A percentile compares a stretch with the other conserved stretches of the same genome.
Evolutionary conservation across 2,797 vertebrate genomes (phyloP).

Genomic region (Mormyrus hasselquistii): DNA sequence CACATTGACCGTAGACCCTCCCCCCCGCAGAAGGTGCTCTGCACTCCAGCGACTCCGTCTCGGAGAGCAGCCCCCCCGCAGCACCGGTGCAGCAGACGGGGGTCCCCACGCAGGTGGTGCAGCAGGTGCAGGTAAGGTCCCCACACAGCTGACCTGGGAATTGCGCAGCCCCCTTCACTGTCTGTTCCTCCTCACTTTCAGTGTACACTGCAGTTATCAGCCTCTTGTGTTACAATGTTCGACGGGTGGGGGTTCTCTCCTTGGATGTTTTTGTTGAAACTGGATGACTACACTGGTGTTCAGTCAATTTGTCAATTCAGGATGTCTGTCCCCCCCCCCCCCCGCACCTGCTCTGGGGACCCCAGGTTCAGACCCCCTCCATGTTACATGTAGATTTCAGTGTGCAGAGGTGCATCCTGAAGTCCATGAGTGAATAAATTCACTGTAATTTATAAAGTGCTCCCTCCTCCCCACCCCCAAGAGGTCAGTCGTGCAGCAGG

Average conservation of each 20-base stretch:
- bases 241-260: neutral
- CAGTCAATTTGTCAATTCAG: neutral
- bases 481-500: conserved; percentile 86
- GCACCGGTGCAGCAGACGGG: conserved; percentile 77
- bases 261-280: neutral
- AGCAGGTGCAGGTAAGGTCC: conserved; percentile 78
- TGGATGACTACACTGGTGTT: neutral
- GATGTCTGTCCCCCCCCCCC: neutral
- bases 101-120: conserved; percentile 86
- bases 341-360: neutral
- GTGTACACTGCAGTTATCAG: neutral
- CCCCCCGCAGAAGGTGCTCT: conserved; percentile 72
- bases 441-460: neutral
- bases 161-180: neutral
- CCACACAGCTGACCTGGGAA: neutral
- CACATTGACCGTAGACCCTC: neutral
- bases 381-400: neutral
- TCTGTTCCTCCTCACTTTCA: neutral
- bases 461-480: conserved; percentile 37
- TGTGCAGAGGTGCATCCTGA: neutral
- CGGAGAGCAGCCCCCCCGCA: conserved; percentile 78
- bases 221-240: neutral
- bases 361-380: neutral
- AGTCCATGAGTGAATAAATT: neutral
- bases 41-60: conserved; percentile 78